Base-by-base conservation (phyloP, 2,113 vertebrate genomes). In the Alethe diademata region DNA sequence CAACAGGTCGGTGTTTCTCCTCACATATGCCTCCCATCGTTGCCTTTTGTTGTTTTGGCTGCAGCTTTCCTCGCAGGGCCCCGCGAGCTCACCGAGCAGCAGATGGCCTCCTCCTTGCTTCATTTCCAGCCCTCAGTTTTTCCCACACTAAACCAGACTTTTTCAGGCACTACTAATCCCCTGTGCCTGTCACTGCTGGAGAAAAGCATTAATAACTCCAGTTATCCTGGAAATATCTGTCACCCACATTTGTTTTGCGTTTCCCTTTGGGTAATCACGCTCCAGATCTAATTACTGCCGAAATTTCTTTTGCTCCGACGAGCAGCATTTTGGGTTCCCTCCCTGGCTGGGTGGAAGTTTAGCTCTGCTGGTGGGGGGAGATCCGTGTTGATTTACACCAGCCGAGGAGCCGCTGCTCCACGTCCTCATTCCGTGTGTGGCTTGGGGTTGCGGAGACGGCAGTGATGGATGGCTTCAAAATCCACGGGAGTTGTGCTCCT, bases 141-240 rank as follows among this genome's bases (percentile, higher is more conserved):
- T 95, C 93, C 95, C 93, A 90, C 94, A 97, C 62, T 86, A 83
- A 97, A 96, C 90, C 92, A 95, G 90, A 56, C 92, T 96, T 94
- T 95, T 97, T 74, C 93, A 96, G 96, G 94, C 95, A 88, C 61
- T 78, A 62, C 90, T 67, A 96, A 95, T 97, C 96, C 95, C 96
- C 51, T 13, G 96, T 96, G 96, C 90, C 95, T 92, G 88, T 94
- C 94, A 95, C 79, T 90, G 93, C 72, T n/a, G 69, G 81, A 96
- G 93, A 94, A 95, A 94, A 96, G 86, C 96, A 97, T 95, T 97
- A 96, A 96, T 97, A 96, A 96, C 96, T 83, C 85, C 95, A 90
- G 95, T 97, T 97, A 97, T 96, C 92, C 90, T 93, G 90, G 93
- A 96, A 96, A 92, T 93, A 94, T 90, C 96, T 97, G 96, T 97